These are phyloP conservation scores for Mormyrops attenuatus DNA, from an alignment of 2,797 vertebrate species.

Conservation along the genomic window DNA sequence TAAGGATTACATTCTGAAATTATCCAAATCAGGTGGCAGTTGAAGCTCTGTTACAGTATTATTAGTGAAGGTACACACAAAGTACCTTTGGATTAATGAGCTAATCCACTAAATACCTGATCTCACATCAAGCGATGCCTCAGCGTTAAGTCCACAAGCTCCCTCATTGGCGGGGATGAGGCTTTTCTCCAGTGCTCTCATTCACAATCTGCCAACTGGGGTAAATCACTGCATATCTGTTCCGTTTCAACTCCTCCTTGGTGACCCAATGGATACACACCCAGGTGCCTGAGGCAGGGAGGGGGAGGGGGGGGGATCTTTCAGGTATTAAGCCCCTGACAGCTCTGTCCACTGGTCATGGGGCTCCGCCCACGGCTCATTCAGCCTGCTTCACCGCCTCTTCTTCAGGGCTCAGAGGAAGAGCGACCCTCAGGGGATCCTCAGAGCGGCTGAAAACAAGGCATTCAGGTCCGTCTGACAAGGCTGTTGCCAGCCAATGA, in stretches of 20 bases:
- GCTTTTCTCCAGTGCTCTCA: not conserved
- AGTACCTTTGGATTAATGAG: not conserved
- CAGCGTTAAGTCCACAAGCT: not conserved
- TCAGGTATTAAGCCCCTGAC: too few species aligned
- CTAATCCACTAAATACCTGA: not conserved
- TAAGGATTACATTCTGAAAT: too few species aligned
- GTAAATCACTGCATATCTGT: not conserved
- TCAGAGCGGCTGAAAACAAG: not conserved
- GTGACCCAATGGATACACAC: not conserved
- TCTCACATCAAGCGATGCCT: not conserved
- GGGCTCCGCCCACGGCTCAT: not conserved
- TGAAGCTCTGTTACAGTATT: not conserved
- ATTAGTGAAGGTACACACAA: not conserved
- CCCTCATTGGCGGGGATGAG: not conserved
- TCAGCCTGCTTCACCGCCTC: not conserved
- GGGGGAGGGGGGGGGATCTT: not conserved
- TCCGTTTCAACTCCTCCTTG: not conserved
- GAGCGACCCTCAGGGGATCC: not conserved
- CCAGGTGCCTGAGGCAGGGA: not conserved
- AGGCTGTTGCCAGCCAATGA: not conserved
- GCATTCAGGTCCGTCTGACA: not conserved
- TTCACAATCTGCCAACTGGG: not conserved
- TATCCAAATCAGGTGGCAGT: not conserved
- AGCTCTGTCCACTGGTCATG: too few species aligned
- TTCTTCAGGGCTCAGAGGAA: not conserved